A percentile compares a stretch with the other conserved stretches of the same genome.
Conservation (phyloP, 2,888 invertebrate species). For the Halictus ligatus region DNA sequence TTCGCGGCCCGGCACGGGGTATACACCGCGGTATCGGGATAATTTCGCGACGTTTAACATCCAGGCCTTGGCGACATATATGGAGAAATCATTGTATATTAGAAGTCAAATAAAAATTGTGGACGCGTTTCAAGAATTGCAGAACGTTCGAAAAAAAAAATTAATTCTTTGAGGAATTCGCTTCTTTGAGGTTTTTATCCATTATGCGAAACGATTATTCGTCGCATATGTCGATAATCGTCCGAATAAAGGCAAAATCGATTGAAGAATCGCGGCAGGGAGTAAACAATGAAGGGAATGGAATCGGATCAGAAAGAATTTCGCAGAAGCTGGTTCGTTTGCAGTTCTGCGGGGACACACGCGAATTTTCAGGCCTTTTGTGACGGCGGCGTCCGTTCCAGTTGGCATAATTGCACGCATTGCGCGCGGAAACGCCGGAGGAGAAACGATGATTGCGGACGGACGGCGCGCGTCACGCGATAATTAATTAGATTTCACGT, state of each 20-base stretch:
- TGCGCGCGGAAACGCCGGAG: background rate
- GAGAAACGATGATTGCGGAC: background rate
- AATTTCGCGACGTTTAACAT: too few relatives aligned
- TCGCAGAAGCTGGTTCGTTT: slow-evolving; percentile 6
- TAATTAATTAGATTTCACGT: slow-evolving; percentile 43
- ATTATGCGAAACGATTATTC: too few relatives aligned
- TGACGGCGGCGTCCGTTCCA: background rate
- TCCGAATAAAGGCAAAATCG: background rate
- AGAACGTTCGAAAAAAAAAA: too few relatives aligned
- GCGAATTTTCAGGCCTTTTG: slow-evolving; percentile 27
- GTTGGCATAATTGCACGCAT: slow-evolving; percentile 35
- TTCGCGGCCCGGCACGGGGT: too few relatives aligned
- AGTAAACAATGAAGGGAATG: background rate
- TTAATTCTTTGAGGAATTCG: too few relatives aligned
- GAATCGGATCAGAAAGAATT: background rate
- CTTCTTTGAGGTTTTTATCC: too few relatives aligned
- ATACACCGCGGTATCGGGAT: too few relatives aligned
- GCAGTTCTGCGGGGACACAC: background rate
- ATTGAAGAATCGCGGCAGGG: background rate
- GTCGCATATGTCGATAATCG: too few relatives aligned
- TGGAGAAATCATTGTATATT: too few relatives aligned
- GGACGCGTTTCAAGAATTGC: too few relatives aligned
- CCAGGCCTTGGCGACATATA: too few relatives aligned
- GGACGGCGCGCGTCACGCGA: background rate
- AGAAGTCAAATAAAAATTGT: too few relatives aligned